Conservation (phyloP, 2,113 vertebrate species). For the Nematolebias whitei region DNA sequence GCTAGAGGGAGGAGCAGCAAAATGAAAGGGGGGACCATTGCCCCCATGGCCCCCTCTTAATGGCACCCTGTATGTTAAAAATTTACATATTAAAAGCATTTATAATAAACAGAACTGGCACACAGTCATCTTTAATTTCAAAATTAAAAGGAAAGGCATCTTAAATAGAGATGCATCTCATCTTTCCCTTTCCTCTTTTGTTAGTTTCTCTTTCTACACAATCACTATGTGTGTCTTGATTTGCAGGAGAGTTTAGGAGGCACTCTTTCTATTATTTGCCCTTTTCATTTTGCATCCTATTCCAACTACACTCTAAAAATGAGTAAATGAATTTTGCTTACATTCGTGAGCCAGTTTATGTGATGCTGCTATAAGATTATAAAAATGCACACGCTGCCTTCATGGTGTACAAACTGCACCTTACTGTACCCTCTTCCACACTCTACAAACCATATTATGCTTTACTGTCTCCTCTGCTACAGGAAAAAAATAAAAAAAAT, state of each 20-base stretch:
- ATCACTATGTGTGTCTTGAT: slow-evolving; percentile 10
- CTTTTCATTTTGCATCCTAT: neutral
- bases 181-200: too few relatives aligned
- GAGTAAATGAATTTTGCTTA: neutral
- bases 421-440: neutral
- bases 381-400: slow-evolving; percentile 15
- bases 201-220: neutral
- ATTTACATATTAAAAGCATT: too few relatives aligned
- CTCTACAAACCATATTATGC: slow-evolving; percentile 18
- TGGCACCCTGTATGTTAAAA: too few relatives aligned
- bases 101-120: too few relatives aligned
- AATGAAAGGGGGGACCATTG: too few relatives aligned
- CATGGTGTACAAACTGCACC: neutral
- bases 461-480: slow-evolving; percentile 10
- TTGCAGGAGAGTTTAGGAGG: neutral
- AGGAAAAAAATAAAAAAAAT: neutral
- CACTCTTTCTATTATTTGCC: neutral
- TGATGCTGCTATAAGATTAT: slow-evolving; percentile 4
- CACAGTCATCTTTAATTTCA: too few relatives aligned
- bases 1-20: too few relatives aligned
- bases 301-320: neutral
- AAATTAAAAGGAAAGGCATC: too few relatives aligned
- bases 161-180: too few relatives aligned
- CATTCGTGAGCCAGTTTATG: neutral
- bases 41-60: too few relatives aligned